Evolutionary conservation across 1,140 invertebrate species (phyloP).

Genomic region (Caenorhabditis remanei): DNA sequence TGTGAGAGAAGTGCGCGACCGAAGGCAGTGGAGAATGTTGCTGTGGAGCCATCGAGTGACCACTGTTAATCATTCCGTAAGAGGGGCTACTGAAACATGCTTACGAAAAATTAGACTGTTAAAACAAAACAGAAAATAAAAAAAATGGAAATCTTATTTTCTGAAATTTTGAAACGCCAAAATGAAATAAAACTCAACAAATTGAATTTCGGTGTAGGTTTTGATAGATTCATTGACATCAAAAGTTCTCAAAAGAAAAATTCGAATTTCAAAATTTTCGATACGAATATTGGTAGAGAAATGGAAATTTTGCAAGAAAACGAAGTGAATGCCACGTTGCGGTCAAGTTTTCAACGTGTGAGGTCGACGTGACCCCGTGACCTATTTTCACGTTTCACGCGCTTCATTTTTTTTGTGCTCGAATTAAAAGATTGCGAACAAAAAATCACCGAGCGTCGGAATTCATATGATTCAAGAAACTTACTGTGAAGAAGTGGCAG

Average conservation of each 20-base stretch:
- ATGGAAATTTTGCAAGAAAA: background rate
- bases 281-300: background rate
- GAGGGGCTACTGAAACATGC: slow-evolving; percentile 41
- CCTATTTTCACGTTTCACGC: background rate
- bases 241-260: background rate
- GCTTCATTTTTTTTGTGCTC: background rate
- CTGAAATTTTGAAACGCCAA: background rate
- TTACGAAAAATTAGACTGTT: slow-evolving; percentile 29
- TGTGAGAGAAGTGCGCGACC: slow-evolving; percentile 23
- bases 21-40: slow-evolving; percentile 24
- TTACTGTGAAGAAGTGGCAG: slow-evolving; percentile 29
- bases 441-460: too few relatives aligned
- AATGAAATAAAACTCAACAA: background rate
- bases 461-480: background rate
- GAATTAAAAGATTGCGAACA: background rate
- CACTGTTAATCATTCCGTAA: slow-evolving; percentile 33
- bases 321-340: background rate
- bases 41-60: slow-evolving; percentile 48
- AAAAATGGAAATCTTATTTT: background rate
- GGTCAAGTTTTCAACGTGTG: background rate
- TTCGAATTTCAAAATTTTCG: background rate
- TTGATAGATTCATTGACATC: background rate
- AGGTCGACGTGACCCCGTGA: slow-evolving; percentile 6
- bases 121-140: background rate
- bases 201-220: background rate